Percentiles rank a stretch among this genome's conserved stretches.
Conservation (phyloP, 2,888 invertebrate genomes). For the Hypercompe scribonia region DNA sequence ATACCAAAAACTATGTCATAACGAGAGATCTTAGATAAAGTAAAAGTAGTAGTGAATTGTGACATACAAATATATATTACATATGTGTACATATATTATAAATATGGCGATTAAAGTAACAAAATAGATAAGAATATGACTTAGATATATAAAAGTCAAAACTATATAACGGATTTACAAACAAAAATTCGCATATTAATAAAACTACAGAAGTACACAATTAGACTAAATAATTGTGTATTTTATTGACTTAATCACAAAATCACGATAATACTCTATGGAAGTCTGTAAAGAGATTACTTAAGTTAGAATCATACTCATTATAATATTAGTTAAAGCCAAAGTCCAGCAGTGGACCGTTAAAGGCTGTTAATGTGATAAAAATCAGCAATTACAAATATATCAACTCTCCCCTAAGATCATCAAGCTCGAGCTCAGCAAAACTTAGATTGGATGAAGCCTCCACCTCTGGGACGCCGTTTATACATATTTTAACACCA, state of each 20-base stretch:
- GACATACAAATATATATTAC: too few relatives aligned
- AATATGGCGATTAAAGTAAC: too few relatives aligned
- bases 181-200: too few relatives aligned
- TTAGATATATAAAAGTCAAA: too few relatives aligned
- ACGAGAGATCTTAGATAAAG: background rate
- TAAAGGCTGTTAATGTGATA: too few relatives aligned
- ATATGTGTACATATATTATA: too few relatives aligned
- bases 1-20: background rate
- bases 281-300: background rate
- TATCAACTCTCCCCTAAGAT: conserved; percentile 4
- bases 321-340: too few relatives aligned
- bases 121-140: too few relatives aligned
- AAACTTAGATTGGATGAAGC: conserved; percentile 29
- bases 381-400: conserved; percentile 13
- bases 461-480: conserved; percentile 13
- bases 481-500: conserved; percentile 34
- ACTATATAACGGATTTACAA: too few relatives aligned
- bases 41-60: background rate
- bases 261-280: background rate
- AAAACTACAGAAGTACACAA: background rate
- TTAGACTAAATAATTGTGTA: background rate
- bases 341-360: too few relatives aligned
- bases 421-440: conserved; percentile 6
- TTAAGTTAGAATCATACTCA: background rate
- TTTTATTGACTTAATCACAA: background rate